Conservation (phyloP, 2,888 invertebrate genomes). For the Dasypolia templi region DNA sequence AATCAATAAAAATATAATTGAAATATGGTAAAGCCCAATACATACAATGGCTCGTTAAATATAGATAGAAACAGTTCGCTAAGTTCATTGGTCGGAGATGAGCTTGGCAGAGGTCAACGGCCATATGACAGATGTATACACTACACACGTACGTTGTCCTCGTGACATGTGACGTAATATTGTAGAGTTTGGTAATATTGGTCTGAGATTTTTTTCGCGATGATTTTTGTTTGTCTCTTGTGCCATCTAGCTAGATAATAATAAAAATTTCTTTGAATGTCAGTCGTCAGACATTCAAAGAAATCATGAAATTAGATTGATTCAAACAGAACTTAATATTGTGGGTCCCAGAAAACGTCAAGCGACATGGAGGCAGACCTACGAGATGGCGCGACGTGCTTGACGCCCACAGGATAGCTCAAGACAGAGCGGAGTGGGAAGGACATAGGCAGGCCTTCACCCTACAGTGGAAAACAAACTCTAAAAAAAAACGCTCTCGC, state of each 20-base stretch:
- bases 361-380: no score
- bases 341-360: no score
- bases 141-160: conserved; percentile 42
- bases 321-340: no score
- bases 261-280: no score
- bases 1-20: conserved; percentile 22
- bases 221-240: not conserved
- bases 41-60: conserved; percentile 71
- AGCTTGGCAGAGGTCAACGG: conserved; percentile 57
- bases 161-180: conserved; percentile 58
- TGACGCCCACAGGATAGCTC: no score
- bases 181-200: conserved; percentile 37
- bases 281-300: no score
- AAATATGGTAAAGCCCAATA: conserved; percentile 23
- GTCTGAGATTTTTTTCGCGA: not conserved
- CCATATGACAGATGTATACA: conserved; percentile 64
- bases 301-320: no score
- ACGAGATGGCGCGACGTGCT: no score
- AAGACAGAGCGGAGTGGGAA: no score
- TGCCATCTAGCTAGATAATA: not conserved
- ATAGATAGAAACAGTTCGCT: conserved; percentile 65
- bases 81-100: conserved; percentile 73
- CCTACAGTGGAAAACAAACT: no score
- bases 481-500: no score
- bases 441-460: accelerated